Base-by-base conservation (phyloP, 2,797 vertebrate genomes). In the Atherinosoma microstoma region DNA sequence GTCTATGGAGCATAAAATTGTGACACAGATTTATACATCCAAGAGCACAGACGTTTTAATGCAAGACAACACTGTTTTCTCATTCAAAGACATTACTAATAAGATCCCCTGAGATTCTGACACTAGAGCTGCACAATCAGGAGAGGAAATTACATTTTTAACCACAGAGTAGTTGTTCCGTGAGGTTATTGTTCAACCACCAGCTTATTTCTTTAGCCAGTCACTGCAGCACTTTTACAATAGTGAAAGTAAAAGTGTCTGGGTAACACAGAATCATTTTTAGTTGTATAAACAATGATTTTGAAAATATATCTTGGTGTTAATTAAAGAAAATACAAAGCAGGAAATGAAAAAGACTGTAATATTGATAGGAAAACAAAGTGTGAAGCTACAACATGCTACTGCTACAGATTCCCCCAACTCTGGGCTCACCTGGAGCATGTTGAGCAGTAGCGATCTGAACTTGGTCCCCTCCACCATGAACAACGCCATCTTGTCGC, bases 391-490 rank as follows among this genome's bases (percentile, higher is more conserved):
- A 34, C 11, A 20, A 5, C 3, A 8, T 10, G 15, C 0, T 42
- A 6, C 38, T 24, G 24, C 36, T 18, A 6, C 16, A 34, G 3
- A 34, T 54, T 18, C 3, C 11, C 24, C 24, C 24, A 0, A 3
- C 3, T 34, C 38, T 16, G 2, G 92, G 34, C 84, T 91, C 59
- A 99, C 98, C 97, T 99, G 97, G 30, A 99, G 92, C 96, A 97
- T 95, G 89, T 99, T 99, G 87, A 99, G 97, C 4, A 99, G 96
- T 66, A 99, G 94, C 10, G 97, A 98, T 64, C 98, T 95, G 89
- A 99, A 99, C 88, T 98, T 99, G 89, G 98, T 99, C 68, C 98
- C 98, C 85, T 99, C 97, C 87, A 98, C 97, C 96, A 99, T 98
- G 92, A 99, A 98, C 51, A 98, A 94, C 0, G 98, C 97, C 98